A percentile compares a stretch with the other conserved stretches of the same genome.
Conservation (phyloP, 1,140 invertebrate genomes). For the Diabrotica virgifera region DNA sequence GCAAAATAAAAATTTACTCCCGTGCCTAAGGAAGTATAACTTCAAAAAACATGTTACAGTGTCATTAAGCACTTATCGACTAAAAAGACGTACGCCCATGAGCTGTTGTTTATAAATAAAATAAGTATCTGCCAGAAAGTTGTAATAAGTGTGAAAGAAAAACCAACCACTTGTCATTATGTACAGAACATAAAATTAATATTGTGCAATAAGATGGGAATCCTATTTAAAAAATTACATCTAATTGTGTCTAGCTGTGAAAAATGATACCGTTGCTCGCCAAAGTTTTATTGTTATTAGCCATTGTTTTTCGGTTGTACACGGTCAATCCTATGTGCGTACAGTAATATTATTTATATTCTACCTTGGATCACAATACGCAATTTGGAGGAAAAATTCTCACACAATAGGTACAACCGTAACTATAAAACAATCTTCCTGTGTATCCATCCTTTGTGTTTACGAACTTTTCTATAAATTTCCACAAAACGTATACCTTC, state of each 20-base stretch:
- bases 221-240: background rate
- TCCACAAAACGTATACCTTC: no score
- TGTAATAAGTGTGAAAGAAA: conserved; percentile 1
- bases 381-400: background rate
- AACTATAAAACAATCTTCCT: background rate
- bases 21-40: no score
- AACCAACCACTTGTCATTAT: background rate
- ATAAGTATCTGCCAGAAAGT: background rate
- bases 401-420: background rate
- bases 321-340: conserved; percentile 1
- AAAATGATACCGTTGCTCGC: background rate
- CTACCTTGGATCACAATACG: conserved; percentile 1
- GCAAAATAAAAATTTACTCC: no score
- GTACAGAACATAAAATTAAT: background rate
- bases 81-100: no score
- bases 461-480: no score
- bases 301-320: background rate
- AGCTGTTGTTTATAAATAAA: no score
- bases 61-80: no score
- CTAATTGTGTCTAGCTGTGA: background rate
- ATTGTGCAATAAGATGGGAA: background rate
- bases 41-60: no score
- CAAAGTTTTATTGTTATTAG: conserved; percentile 3
- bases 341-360: conserved; percentile 3
- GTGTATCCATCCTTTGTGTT: background rate